phyloP scores from a whole-genome alignment of 1,140 invertebrate species.

The Trypoxylus dichotomus region DNA sequence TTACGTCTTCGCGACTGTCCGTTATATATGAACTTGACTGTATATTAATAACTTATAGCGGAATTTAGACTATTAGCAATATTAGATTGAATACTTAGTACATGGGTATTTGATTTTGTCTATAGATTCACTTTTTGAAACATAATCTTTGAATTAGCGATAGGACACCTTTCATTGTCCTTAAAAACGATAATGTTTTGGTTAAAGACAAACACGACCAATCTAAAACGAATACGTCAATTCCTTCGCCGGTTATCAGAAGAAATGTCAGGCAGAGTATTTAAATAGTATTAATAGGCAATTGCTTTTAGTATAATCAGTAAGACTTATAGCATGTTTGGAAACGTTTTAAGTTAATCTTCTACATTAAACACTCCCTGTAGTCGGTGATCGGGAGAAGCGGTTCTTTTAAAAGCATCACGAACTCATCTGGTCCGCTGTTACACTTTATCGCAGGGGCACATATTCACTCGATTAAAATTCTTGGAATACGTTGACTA shows the following conservation, averaged over 20 bases:
- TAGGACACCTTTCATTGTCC: not conserved
- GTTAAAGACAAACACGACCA: not conserved
- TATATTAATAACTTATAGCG: no score
- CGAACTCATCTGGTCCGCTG: slow-evolving; percentile 6
- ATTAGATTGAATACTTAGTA: no score
- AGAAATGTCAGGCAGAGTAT: slow-evolving; percentile 40
- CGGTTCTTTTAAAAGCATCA: not conserved
- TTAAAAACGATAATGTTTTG: not conserved
- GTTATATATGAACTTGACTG: not conserved
- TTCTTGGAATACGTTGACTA: not conserved
- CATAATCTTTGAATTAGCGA: not conserved
- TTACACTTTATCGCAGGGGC: slow-evolving; percentile 6
- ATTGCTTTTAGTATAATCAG: slow-evolving; percentile 48
- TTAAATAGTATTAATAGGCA: slow-evolving; percentile 50
- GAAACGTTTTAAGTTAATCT: slow-evolving; percentile 45
- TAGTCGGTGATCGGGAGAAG: slow-evolving; percentile 1
- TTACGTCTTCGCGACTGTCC: no score
- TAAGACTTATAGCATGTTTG: slow-evolving; percentile 39
- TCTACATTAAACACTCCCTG: slow-evolving; percentile 42
- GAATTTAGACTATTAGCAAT: no score
- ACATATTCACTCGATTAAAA: not conserved
- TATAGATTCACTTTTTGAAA: not conserved
- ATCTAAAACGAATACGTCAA: slow-evolving; percentile 24
- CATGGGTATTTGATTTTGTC: no score
- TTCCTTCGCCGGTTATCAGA: not conserved